Conservation (phyloP, 2,797 vertebrate genomes). For the Parotocinclus haroldoi region DNA sequence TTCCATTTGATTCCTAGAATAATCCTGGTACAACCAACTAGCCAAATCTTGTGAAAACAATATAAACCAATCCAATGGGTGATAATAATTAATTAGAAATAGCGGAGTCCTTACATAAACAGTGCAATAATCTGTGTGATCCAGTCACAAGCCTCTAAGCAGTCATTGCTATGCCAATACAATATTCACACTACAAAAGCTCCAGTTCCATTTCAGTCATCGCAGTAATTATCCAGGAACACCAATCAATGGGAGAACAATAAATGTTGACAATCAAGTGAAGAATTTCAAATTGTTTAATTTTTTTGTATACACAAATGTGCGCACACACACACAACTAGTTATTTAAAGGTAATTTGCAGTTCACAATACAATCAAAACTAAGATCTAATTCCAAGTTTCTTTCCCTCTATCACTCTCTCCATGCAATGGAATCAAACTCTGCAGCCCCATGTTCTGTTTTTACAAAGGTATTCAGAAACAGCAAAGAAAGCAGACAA, state of each 20-base stretch:
- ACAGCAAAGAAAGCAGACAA: conserved; percentile 34
- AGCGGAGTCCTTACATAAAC: no score
- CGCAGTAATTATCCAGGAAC: conserved; percentile 21
- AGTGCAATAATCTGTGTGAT: background rate
- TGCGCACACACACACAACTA: conserved; percentile 1
- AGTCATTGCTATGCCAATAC: background rate
- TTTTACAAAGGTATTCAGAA: conserved; percentile 27
- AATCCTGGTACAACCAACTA: no score
- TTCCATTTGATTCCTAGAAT: no score
- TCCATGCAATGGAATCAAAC: conserved; percentile 13
- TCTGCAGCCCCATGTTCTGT: conserved; percentile 11
- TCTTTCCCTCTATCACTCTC: background rate
- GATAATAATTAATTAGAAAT: no score
- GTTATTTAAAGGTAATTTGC: conserved; percentile 1
- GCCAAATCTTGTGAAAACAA: no score
- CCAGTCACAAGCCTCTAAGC: background rate
- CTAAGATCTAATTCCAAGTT: background rate
- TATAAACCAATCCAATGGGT: no score
- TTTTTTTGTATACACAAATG: background rate
- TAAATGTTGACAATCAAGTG: conserved; percentile 2
- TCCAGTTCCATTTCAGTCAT: conserved; percentile 2
- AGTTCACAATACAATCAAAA: background rate
- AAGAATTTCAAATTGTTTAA: background rate
- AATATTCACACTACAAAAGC: background rate
- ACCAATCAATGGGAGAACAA: conserved; percentile 2